These are phyloP conservation scores for Schlechtendalia chinensis DNA, from an alignment of 1,140 invertebrate species.

Conservation along the genomic window DNA sequence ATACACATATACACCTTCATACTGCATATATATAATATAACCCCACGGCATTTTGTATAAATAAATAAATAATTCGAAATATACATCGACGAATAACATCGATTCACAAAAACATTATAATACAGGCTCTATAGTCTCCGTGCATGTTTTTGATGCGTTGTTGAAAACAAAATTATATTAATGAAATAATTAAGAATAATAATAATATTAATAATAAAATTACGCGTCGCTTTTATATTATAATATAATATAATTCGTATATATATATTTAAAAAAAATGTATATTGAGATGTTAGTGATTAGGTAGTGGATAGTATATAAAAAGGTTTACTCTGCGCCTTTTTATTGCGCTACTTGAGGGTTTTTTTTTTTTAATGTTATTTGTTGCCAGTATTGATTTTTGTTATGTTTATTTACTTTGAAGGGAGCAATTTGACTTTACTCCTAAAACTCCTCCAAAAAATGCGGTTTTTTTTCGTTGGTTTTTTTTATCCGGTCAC, in stretches of 20 bases:
- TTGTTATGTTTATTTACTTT: constrained; percentile 44
- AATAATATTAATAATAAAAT: neutral
- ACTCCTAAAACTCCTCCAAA: constrained; percentile 5
- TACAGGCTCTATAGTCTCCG: neutral
- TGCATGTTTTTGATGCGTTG: constrained; percentile 27
- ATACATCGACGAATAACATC: neutral
- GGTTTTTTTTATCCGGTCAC: constrained; percentile 43
- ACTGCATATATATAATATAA: neutral
- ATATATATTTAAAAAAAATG: neutral
- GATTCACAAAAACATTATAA: constrained; percentile 13
- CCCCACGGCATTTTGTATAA: neutral
- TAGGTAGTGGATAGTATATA: constrained; percentile 37
- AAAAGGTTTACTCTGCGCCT: constrained; percentile 42
- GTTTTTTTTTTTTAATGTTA: constrained; percentile 48
- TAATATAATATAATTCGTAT: constrained; percentile 1
- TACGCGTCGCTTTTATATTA: constrained; percentile 31
- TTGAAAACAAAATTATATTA: neutral
- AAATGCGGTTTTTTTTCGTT: neutral
- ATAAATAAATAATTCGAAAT: neutral
- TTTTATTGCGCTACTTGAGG: constrained; percentile 46
- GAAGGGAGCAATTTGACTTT: constrained; percentile 45
- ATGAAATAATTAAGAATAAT: too few relatives aligned
- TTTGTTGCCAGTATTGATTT: constrained; percentile 50
- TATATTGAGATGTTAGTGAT: constrained; percentile 46
- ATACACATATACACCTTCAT: constrained; percentile 1